Conservation (phyloP, 2,797 vertebrate genomes). For the Kryptolebias ocellatus region DNA sequence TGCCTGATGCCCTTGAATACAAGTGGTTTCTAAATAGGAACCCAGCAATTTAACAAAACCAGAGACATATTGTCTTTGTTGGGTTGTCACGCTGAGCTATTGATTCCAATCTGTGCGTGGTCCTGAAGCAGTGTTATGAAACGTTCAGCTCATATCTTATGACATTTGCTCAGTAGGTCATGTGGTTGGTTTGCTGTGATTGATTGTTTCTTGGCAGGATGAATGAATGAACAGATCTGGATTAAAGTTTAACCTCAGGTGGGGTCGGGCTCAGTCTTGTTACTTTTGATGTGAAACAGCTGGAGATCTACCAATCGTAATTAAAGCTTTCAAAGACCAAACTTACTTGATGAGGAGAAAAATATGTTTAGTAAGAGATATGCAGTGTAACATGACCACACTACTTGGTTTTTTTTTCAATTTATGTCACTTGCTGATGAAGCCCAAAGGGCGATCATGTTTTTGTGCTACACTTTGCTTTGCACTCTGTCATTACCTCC, state of each 20-base stretch:
- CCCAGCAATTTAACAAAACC: conserved; percentile 17
- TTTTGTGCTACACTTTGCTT: too few species aligned
- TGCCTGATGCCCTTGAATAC: conserved; percentile 59
- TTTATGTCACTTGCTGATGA: too few species aligned
- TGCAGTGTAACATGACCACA: too few species aligned
- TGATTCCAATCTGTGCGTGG: conserved; percentile 14
- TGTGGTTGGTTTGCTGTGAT: not conserved
- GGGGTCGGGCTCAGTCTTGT: not conserved
- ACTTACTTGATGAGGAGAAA: too few species aligned
- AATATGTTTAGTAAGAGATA: too few species aligned
- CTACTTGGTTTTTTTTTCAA: too few species aligned
- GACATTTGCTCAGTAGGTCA: not conserved
- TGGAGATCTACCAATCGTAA: too few species aligned
- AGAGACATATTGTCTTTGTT: conserved; percentile 15
- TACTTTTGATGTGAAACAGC: too few species aligned
- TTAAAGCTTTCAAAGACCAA: too few species aligned
- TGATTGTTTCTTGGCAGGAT: not conserved
- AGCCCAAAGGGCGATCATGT: too few species aligned
- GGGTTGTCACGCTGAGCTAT: not conserved
- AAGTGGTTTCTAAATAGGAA: conserved; percentile 40
- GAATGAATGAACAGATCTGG: not conserved
- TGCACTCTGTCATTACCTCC: too few species aligned
- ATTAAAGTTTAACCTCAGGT: not conserved
- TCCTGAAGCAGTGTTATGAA: not conserved
- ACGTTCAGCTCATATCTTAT: conserved; percentile 13